A percentile compares a stretch with the other conserved stretches of the same genome.
Conservation (phyloP, 2,888 invertebrate genomes). For the Hypomecis punctinalis region DNA sequence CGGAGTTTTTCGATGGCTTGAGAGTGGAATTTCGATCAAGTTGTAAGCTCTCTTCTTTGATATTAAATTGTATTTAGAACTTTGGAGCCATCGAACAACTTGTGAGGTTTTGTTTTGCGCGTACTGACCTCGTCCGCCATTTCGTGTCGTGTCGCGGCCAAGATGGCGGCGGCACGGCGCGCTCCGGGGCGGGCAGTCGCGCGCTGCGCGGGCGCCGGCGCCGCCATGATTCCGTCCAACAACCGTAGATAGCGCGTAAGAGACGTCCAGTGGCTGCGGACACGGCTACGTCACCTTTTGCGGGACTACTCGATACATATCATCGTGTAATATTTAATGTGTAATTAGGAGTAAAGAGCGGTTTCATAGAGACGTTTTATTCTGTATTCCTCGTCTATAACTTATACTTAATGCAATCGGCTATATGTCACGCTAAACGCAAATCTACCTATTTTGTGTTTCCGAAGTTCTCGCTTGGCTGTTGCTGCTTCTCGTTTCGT, state of each 20-base stretch:
- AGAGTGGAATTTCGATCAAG: slow-evolving; percentile 46
- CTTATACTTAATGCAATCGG: slow-evolving; percentile 76
- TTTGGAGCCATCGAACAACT: slow-evolving; percentile 51
- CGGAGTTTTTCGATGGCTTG: slow-evolving; percentile 53
- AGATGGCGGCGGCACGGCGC: slow-evolving; percentile 39
- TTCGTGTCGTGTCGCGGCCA: slow-evolving; percentile 43
- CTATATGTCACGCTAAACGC: slow-evolving; percentile 79
- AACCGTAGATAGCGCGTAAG: slow-evolving; percentile 85
- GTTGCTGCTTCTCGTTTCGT: slow-evolving; percentile 54
- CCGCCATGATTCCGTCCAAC: slow-evolving; percentile 86
- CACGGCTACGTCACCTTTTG: slow-evolving; percentile 85
- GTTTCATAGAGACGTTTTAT: slow-evolving; percentile 85
- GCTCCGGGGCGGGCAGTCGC: slow-evolving; percentile 12
- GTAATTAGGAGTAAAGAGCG: slow-evolving; percentile 82
- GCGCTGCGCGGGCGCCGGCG: slow-evolving; percentile 62
- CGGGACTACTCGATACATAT: slow-evolving; percentile 90
- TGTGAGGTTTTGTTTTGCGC: slow-evolving; percentile 56
- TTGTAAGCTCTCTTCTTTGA: slow-evolving; percentile 58
- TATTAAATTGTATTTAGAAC: slow-evolving; percentile 32
- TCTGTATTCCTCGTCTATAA: slow-evolving; percentile 81
- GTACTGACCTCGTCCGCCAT: slow-evolving; percentile 48
- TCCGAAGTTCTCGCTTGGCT: slow-evolving; percentile 66
- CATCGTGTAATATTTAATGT: slow-evolving; percentile 87
- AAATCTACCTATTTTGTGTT: slow-evolving; percentile 57
- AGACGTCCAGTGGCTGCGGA: slow-evolving; percentile 85